Evolutionary conservation across 2,888 invertebrate genomes (phyloP).

Genomic region (Phaedon cochleariae): DNA sequence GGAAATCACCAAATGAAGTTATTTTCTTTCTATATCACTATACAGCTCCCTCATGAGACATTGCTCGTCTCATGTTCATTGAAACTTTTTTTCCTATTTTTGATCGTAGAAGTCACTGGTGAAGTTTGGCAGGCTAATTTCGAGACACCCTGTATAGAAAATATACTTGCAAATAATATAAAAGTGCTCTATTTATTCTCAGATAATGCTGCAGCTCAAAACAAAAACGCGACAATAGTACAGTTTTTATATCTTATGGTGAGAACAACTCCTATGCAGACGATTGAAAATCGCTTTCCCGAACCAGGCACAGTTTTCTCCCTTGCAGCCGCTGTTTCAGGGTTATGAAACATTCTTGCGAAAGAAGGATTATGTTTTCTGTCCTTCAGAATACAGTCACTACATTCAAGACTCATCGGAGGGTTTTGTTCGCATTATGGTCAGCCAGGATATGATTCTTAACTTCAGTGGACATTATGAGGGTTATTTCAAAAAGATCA

Average conservation of each 20-base stretch:
- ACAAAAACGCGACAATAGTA: slow-evolving; percentile 33
- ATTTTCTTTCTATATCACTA: slow-evolving; percentile 23
- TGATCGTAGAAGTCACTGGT: too few relatives aligned
- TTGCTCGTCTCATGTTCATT: too few relatives aligned
- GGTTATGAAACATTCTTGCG: background rate
- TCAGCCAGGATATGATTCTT: slow-evolving; percentile 20
- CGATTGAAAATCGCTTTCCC: slow-evolving; percentile 27
- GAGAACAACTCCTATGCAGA: slow-evolving; percentile 18
- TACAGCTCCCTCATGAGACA: too few relatives aligned
- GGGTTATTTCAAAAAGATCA: slow-evolving; percentile 25
- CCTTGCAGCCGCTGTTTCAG: slow-evolving; percentile 19
- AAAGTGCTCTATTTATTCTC: slow-evolving; percentile 23
- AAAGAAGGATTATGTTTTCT: too few relatives aligned
- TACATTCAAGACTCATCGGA: background rate
- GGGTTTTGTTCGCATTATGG: slow-evolving; percentile 19
- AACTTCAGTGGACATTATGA: slow-evolving; percentile 11
- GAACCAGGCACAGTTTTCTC: slow-evolving; percentile 34
- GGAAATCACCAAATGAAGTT: slow-evolving; percentile 34
- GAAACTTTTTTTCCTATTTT: too few relatives aligned
- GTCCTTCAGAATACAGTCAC: background rate
- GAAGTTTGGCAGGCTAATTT: too few relatives aligned
- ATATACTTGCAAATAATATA: slow-evolving; percentile 20
- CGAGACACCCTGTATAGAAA: too few relatives aligned
- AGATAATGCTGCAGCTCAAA: slow-evolving; percentile 35
- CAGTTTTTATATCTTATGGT: slow-evolving; percentile 30